Evolutionary conservation across 2,888 invertebrate species (phyloP), one percentile per base, ranked within the genome.

Genomic region (Mimumesa dahlbomi): DNA sequence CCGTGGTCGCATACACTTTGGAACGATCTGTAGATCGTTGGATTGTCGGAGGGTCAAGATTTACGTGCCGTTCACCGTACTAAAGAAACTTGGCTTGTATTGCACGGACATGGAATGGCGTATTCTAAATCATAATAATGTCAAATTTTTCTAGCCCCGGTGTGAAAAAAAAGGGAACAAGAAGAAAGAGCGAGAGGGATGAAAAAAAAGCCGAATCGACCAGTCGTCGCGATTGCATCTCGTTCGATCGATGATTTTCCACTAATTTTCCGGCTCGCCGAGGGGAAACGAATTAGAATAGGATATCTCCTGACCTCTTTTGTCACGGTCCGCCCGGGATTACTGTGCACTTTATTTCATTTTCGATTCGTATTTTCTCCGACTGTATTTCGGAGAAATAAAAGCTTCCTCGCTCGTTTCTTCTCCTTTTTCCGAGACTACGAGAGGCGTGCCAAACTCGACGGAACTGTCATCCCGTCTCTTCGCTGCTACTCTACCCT

Each of bases 71-170:
- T 77, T 77, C 71, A 77, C 73, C 74, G 75, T 68, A 69, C 73
- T 63, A 65, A 80, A 80, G 76, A 81, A 79, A 82, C 80, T 82
- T 82, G 82, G 82, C 82, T 77, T 77, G 80, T 75, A 71, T 79
- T 63, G 46, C 54, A 31, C 31, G 52, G 59, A 52, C 58, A 70
- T 72, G 64, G 68, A 81, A 78, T 79, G 73, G 79, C 75, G 71
- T 77, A 74, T 71, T 76, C 73, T 81, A 81, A 74, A 77, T 81
- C 79, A 80, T 77, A 75, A 79, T 79, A 79, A 80, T 78, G 59
- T 61, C 61, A 57, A 61, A 69, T 66, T 59, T 61, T 46, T 46
- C 57, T 14, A 31, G 40, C 36, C 18, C 21, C 6, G 13, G 18
- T 19, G 31, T 16, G 14, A 14, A 58, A 49, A 46, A 25, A 5